These are phyloP conservation scores for Salvator merianae DNA, from an alignment of 2,113 vertebrate species.

Conservation along the genomic window DNA sequence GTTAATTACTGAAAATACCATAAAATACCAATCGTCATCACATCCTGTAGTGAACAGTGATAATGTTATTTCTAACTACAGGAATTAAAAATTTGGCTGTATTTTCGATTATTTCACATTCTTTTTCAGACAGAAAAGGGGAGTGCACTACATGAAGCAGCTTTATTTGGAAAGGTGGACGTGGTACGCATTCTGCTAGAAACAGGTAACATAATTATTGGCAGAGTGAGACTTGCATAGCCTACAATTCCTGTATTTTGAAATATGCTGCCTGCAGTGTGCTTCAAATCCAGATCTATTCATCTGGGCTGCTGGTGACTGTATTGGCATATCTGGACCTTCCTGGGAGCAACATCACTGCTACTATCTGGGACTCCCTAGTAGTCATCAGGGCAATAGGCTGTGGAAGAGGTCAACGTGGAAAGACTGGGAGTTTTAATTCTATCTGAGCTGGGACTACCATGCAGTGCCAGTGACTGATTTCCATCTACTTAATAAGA, in stretches of 20 bases:
- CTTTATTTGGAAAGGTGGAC: conserved; percentile 95
- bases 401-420: too few relatives aligned
- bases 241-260: conserved; percentile 19
- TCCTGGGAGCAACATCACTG: too few relatives aligned
- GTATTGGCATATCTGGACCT: too few relatives aligned
- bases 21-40: background rate
- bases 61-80: background rate
- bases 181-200: conserved; percentile 92
- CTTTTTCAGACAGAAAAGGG: conserved; percentile 92
- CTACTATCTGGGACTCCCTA: too few relatives aligned
- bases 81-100: conserved; percentile 13
- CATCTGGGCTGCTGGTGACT: too few relatives aligned
- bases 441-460: too few relatives aligned
- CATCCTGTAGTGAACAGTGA: conserved; percentile 19
- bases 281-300: too few relatives aligned
- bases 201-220: conserved; percentile 81
- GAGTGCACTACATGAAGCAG: conserved; percentile 94
- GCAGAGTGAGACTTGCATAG: background rate
- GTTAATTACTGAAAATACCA: conserved; percentile 27
- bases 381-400: too few relatives aligned
- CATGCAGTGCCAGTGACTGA: too few relatives aligned
- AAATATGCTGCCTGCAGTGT: background rate
- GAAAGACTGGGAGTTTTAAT: too few relatives aligned
- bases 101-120: conserved; percentile 47
- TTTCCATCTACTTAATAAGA: too few relatives aligned